A percentile compares a stretch with the other conserved stretches of the same genome.
These are phyloP conservation scores for Torymus aiolomorphi DNA, from an alignment of 2,888 invertebrate genomes.

Conservation along the genomic window DNA sequence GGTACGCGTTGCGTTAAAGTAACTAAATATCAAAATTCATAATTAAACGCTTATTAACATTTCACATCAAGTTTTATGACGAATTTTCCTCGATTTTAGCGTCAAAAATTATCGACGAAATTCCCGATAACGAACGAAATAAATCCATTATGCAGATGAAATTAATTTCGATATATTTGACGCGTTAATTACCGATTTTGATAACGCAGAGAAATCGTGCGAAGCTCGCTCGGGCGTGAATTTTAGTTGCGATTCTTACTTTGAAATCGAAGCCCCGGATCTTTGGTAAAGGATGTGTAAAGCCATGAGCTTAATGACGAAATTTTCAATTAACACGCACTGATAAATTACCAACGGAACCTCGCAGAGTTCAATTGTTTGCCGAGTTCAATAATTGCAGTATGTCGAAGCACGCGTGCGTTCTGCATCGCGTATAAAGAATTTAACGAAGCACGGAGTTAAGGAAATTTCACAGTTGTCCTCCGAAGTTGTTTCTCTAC, in stretches of 20 bases:
- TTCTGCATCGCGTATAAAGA: background rate
- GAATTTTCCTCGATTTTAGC: background rate
- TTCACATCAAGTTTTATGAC: background rate
- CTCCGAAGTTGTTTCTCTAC: slow-evolving; percentile 29
- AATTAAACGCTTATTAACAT: background rate
- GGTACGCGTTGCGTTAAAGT: too few species aligned
- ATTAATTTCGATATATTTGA: too few species aligned
- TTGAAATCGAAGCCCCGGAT: background rate
- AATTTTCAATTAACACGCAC: too few species aligned
- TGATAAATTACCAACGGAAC: too few species aligned
- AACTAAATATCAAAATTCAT: background rate
- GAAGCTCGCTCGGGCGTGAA: background rate
- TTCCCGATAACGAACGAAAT: background rate
- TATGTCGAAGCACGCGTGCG: too few species aligned
- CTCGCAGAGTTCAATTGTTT: too few species aligned
- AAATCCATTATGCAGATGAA: too few species aligned
- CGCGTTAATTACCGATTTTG: too few species aligned
- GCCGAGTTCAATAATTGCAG: too few species aligned
- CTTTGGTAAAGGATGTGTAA: background rate
- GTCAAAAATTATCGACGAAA: background rate
- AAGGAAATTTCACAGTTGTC: slow-evolving; percentile 1
- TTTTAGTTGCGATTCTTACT: background rate
- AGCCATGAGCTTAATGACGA: background rate
- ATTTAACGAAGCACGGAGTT: slow-evolving; percentile 29
- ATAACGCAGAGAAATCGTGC: too few species aligned